Base-by-base conservation (phyloP, 2,797 vertebrate species). In the Arnoldichthys spilopterus region DNA sequence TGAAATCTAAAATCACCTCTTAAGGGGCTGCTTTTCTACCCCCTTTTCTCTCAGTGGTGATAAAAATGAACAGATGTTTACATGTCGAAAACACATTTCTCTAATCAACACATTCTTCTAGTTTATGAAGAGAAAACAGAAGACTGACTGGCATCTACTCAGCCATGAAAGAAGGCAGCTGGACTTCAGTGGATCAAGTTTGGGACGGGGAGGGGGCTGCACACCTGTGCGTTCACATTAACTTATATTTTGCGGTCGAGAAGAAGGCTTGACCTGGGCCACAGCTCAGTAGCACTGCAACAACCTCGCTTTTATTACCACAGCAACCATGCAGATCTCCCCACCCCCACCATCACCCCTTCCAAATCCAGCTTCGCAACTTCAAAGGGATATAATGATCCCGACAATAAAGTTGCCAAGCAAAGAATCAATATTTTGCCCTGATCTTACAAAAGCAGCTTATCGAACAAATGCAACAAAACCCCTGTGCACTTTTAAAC, bases 381-480 rank as follows among this genome's bases (percentile, higher is more conserved):
- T 85, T 87, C 80, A 85, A 89, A 90, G 85, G 56, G 56, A 74
- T 80, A 82, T 83, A 88, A 90, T 89, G 88, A 88, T 85, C 83
- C 78, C 58, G 7, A 82, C 61, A 71, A 15, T 54, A 13, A 69
- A 34, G 54, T 37, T 26, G 37, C 34, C 62, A 22, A 22, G 37
- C 18, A 61, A 15, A 22, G 54, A 24, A 28, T 15, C 20, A 22
- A 1, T 43, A 12, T 43, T 11, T 45, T n/a, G n/a, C n/a, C n/a
- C n/a, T 45, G 1, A 45, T 13, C 43, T 45, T 45, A 11, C 13
- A 45, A 45, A 45, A 45, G 43, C 43, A 45, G 43, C 11, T 12
- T 45, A 2, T 13, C 2, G 1, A 12, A 13, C 8, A 45, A 37
- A 45, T 12, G 43, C 43, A 45, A 1, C n/a, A 37, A 37, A 37